These are phyloP conservation scores for Mugil cephalus DNA, from an alignment of 2,113 vertebrate species.

Conservation along the genomic window DNA sequence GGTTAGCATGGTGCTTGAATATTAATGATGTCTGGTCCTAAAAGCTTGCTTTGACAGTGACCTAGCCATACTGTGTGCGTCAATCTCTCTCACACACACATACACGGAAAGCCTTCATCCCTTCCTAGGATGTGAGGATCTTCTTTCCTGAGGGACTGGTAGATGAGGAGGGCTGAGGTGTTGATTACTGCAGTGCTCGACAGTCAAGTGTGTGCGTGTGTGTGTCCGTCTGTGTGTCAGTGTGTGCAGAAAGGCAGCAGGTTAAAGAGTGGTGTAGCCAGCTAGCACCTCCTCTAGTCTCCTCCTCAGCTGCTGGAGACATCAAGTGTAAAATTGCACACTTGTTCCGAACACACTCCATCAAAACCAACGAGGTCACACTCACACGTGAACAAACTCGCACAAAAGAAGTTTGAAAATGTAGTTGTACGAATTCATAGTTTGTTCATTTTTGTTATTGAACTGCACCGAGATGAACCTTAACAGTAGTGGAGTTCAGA, in stretches of 20 bases:
- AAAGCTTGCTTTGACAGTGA: slow-evolving; percentile 57
- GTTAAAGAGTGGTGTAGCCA: slow-evolving; percentile 64
- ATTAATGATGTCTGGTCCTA: slow-evolving; percentile 59
- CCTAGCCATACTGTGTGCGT: slow-evolving; percentile 23
- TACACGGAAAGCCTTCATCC: slow-evolving; percentile 37
- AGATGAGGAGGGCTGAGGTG: slow-evolving; percentile 75
- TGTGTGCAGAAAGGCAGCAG: slow-evolving; percentile 37
- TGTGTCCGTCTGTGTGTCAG: slow-evolving; percentile 10
- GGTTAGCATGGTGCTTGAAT: slow-evolving; percentile 65
- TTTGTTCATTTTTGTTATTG: background rate
- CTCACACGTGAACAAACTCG: slow-evolving; percentile 27
- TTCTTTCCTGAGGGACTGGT: slow-evolving; percentile 63
- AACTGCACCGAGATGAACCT: background rate
- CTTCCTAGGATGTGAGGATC: slow-evolving; percentile 58
- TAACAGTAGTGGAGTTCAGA: background rate
- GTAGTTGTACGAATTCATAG: slow-evolving; percentile 3
- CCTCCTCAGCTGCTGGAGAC: slow-evolving; percentile 59
- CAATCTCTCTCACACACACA: slow-evolving; percentile 13
- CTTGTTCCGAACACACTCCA: slow-evolving; percentile 61
- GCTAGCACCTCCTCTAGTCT: slow-evolving; percentile 49
- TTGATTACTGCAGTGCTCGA: slow-evolving; percentile 81
- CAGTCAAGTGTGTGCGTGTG: slow-evolving; percentile 58
- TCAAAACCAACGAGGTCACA: slow-evolving; percentile 50
- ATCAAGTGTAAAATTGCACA: slow-evolving; percentile 76
- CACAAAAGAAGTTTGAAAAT: slow-evolving; percentile 22